Evolutionary conservation across 2,888 invertebrate genomes (phyloP).

Genomic region (Nebria brevicollis): DNA sequence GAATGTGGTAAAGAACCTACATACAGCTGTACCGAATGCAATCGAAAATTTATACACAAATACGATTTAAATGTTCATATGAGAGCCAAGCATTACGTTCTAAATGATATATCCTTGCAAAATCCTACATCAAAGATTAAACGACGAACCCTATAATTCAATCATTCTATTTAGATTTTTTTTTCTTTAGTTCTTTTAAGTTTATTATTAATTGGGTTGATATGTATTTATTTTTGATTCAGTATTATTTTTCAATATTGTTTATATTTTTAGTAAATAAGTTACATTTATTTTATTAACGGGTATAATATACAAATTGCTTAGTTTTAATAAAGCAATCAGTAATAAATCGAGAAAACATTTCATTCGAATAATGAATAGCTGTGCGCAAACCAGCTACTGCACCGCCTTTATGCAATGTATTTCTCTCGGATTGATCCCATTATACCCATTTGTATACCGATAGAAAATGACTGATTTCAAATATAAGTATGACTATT

Average conservation of each 20-base stretch:
- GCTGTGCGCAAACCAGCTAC: no score
- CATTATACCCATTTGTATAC: not conserved
- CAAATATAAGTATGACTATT: conserved; percentile 22
- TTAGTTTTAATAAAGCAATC: conserved; percentile 7
- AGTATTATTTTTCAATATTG: not conserved
- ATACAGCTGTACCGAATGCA: conserved; percentile 58
- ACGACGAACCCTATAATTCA: conserved; percentile 22
- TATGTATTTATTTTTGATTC: not conserved
- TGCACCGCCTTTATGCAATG: not conserved
- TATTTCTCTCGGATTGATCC: not conserved
- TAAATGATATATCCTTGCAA: not conserved
- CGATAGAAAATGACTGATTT: conserved; percentile 15
- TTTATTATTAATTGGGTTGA: not conserved
- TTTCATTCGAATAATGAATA: no score
- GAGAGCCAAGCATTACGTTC: conserved; percentile 57
- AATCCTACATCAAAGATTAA: conserved; percentile 20
- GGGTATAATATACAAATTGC: not conserved
- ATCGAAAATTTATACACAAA: conserved; percentile 62
- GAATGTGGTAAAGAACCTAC: conserved; percentile 61
- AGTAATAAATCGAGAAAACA: no score
- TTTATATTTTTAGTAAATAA: conserved; percentile 24
- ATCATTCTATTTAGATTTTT: not conserved
- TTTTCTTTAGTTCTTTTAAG: not conserved
- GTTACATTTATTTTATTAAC: conserved; percentile 6
- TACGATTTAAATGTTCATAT: conserved; percentile 65